Evolutionary conservation across 2,113 vertebrate species (phyloP), one percentile per base, ranked within the genome.

Genomic region (Dipodomys ordii): DNA sequence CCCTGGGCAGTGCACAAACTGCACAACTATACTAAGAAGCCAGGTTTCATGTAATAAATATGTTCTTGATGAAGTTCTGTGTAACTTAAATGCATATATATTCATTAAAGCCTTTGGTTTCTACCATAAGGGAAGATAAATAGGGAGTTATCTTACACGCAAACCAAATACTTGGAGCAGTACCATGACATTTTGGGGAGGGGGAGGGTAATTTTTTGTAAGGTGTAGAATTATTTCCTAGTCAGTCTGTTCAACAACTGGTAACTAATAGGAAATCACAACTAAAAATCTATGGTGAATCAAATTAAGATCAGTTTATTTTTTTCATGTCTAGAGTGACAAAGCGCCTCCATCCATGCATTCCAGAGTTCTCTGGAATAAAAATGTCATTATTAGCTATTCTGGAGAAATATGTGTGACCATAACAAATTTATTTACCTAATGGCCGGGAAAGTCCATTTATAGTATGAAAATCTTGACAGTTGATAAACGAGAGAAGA

Each of bases 271-370:
- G 9, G 25, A 83, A 89, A 74, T 81, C 68, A 71, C 64, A 30
- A 39, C 74, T 27, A 80, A 83, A 78, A 25, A 84, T 68, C 64
- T 71, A n/a, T 27, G 67, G 23, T 49, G 28, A 72, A 57, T 92
- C 60, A 49, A 90, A 60, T 92, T 83, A 86, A 92, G 18, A 28
- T 90, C 28, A 27, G 46, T 79, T 96, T 73, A 22, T 0, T 87
- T 90, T 18, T 18, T 53, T 91, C 62, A 71, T 49, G 46, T 44
- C 27, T 68, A 19, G 22, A 19, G 4, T 65, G 60, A 84, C 73
- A 72, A 87, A 80, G 27, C 94, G 39, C 39, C 53, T 68, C 20
- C 27, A n/a, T 32, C 30, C 60, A 13, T 35, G 2, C 62, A 46
- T 12, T 35, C 28, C 2, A 32, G 71, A 79, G 49, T 87, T 91